Percentiles rank a stretch among this genome's conserved stretches.
phyloP scores from a whole-genome alignment of 2,888 invertebrate species.

The Nephrotoma flavescens region DNA sequence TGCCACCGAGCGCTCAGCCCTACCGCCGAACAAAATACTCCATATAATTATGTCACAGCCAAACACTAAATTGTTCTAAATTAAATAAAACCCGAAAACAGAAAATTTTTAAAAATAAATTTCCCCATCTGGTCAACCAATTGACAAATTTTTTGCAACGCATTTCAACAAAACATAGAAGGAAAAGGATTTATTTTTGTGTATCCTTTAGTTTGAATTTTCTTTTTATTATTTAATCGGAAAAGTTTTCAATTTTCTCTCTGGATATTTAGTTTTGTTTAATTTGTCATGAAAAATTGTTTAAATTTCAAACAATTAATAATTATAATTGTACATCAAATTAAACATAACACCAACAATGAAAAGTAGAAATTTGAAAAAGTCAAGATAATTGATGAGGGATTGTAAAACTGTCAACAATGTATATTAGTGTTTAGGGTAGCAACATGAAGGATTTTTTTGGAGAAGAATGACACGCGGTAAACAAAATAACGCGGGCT shows the following conservation, averaged over 20 bases:
- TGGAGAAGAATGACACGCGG: too few relatives aligned
- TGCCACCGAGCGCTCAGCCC: background rate
- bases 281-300: background rate
- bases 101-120: background rate
- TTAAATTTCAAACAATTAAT: background rate
- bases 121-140: background rate
- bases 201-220: background rate
- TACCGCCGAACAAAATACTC: background rate
- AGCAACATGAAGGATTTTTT: background rate
- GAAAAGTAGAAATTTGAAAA: background rate
- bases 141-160: background rate
- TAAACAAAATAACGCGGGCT: too few relatives aligned
- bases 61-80: background rate
- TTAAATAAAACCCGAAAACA: background rate
- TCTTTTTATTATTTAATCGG: background rate
- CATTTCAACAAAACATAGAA: background rate
- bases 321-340: background rate
- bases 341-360: background rate
- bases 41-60: background rate
- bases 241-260: background rate
- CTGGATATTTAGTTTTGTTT: background rate
- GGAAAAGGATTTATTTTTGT: background rate
- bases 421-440: background rate
- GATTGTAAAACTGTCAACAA: background rate
- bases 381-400: background rate